Evolutionary conservation across 2,113 vertebrate genomes (phyloP), one percentile per base, ranked within the genome.

Genomic region (Oryzias woworae): DNA sequence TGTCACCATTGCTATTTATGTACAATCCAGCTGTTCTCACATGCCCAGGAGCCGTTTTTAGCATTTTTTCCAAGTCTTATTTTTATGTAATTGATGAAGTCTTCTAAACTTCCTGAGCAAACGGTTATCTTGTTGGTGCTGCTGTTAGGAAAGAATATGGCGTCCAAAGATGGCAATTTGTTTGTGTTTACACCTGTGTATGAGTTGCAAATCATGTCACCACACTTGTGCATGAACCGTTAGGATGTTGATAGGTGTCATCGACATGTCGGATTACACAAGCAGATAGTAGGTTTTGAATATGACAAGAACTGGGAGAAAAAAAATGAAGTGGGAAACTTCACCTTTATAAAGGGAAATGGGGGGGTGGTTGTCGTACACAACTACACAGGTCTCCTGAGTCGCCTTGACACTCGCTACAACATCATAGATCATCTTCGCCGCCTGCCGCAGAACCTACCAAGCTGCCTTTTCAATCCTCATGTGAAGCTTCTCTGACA

Each of bases 241-340:
- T 68, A 77, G 44, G 59, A 58, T 44, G 65, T 59, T 76, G 72
- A 68, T 62, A 66, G 57, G 77, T 83, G 78, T 82, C 60, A 63
- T 71, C 72, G 78, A 65, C 84, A 66, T 87, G 77, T 81, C 75
- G 83, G 68, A 87, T 89, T 84, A 81, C 71, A 59, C 51, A 58
- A 48, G 5, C 20, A 49, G 70, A 78, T 85, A 75, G 87, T 88
- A 75, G 84, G 72, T 43, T 74, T 60, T 15, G 42, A 45, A 68
- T 86, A 73, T 79, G 62, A 17, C 71, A 78, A 59, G 46, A 71
- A 65, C 12, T 48, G 20, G 20, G 59, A 71, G 23, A 57, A 69
- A 59, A 77, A 55, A 71, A 57, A 20, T 13, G 20, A 61, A 60
- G 56, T 53, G 52, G 58, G 61, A 73, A 76, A 71, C 78, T 56